phyloP scores from a whole-genome alignment of 2,113 vertebrate genomes.

The Sigmodon hispidus region DNA sequence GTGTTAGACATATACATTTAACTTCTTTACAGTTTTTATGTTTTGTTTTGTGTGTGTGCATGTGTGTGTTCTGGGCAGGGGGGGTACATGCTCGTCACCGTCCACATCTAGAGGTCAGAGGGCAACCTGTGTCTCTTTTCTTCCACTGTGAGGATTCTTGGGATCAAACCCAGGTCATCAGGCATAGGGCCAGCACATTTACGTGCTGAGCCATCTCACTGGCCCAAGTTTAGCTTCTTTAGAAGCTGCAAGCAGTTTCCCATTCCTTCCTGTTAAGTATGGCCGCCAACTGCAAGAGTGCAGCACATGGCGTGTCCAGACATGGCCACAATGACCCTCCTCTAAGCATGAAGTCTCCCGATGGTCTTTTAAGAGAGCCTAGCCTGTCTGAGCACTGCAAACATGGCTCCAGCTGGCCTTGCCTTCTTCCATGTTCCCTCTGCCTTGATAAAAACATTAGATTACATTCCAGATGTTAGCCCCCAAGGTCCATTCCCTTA shows the following conservation, averaged over 20 bases:
- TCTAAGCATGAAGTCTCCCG: no score
- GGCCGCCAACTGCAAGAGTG: no score
- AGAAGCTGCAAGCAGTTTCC: not conserved
- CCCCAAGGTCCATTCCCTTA: no score
- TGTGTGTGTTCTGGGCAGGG: not conserved
- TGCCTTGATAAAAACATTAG: no score
- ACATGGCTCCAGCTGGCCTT: no score
- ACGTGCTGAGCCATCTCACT: not conserved
- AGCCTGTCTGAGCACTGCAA: no score
- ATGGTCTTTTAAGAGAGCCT: no score
- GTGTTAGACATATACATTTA: not conserved
- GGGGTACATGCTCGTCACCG: no score
- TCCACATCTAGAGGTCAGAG: not conserved
- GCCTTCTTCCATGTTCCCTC: no score
- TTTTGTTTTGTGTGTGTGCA: not conserved
- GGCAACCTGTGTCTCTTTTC: not conserved
- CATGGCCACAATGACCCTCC: no score
- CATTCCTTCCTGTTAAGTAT: not conserved
- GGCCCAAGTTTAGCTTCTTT: not conserved
- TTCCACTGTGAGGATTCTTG: not conserved
- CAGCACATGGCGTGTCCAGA: no score
- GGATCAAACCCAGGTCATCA: not conserved
- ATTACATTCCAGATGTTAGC: no score
- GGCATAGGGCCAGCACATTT: not conserved
- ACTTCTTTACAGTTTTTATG: not conserved